phyloP scores from a whole-genome alignment of 2,797 vertebrate species.

The Gadopsis bispinosus region DNA sequence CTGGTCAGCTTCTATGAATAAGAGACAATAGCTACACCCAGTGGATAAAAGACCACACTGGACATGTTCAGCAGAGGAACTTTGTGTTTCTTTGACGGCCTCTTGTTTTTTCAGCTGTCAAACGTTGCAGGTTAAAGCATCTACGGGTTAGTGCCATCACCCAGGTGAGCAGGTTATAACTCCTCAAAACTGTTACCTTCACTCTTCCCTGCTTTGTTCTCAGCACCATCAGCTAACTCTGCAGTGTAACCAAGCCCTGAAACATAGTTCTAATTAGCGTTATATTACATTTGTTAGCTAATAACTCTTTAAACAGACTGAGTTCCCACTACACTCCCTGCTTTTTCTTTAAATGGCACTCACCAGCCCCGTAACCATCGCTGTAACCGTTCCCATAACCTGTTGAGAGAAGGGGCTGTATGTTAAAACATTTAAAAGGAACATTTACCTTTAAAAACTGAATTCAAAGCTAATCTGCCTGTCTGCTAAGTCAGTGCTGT shows the following conservation, averaged over 20 bases:
- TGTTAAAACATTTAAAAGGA: not conserved
- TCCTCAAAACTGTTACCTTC: conserved; percentile 70
- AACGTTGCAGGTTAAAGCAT: conserved; percentile 39
- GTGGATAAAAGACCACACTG: conserved; percentile 44
- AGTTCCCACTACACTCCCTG: not conserved
- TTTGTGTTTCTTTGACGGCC: conserved; percentile 1
- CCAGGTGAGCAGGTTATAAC: conserved; percentile 37
- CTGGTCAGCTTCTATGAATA: conserved; percentile 47
- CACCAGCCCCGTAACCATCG: conserved; percentile 81
- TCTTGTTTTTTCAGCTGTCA: conserved; percentile 39
- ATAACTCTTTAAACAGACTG: not conserved
- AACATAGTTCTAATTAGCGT: conserved; percentile 78
- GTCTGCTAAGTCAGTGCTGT: not conserved
- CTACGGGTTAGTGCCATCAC: conserved; percentile 61
- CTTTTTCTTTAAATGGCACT: conserved; percentile 47
- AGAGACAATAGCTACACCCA: conserved; percentile 70
- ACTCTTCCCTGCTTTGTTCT: conserved; percentile 77
- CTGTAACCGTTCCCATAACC: conserved; percentile 82
- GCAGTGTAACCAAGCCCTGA: conserved; percentile 78
- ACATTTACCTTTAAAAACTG: not conserved
- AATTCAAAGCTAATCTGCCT: not conserved
- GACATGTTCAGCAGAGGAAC: conserved; percentile 29
- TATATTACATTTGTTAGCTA: conserved; percentile 35
- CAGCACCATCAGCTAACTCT: conserved; percentile 78
- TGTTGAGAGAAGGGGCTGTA: conserved; percentile 50